These are phyloP conservation scores for Quadroppia sp. DNA, from an alignment of 2,888 invertebrate species.

Conservation along the genomic window DNA sequence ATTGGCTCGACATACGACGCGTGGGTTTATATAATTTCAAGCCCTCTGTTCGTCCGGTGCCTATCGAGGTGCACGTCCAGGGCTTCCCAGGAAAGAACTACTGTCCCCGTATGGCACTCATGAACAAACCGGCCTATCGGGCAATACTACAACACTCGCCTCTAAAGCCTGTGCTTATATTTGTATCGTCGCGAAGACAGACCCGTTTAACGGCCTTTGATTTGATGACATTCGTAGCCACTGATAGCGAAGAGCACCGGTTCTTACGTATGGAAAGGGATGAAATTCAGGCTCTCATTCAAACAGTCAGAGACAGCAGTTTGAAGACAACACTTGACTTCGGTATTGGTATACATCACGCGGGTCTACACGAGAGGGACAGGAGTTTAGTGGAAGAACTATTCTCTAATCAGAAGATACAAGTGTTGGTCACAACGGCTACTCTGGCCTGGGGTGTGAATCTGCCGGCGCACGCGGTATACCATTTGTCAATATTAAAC, in stretches of 20 bases:
- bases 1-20: constrained; percentile 80
- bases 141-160: constrained; percentile 89
- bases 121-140: constrained; percentile 97
- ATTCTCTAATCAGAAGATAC: constrained; percentile 90
- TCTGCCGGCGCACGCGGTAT: constrained; percentile 82
- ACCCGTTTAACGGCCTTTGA: constrained; percentile 94
- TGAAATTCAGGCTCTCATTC: constrained; percentile 69
- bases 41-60: constrained; percentile 95
- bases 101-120: constrained; percentile 98
- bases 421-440: constrained; percentile 58
- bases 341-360: constrained; percentile 98
- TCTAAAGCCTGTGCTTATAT: constrained; percentile 81
- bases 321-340: constrained; percentile 82
- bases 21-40: constrained; percentile 96
- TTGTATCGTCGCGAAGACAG: constrained; percentile 93
- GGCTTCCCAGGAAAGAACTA: constrained; percentile 98
- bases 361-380: constrained; percentile 89
- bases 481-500: background rate
- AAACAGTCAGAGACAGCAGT: constrained; percentile 69
- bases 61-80: constrained; percentile 84
- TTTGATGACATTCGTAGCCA: constrained; percentile 83
- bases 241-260: constrained; percentile 80
- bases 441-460: constrained; percentile 93
- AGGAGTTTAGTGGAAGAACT: constrained; percentile 85
- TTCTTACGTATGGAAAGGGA: constrained; percentile 83